These are phyloP conservation scores for Corvus cornix DNA, from an alignment of 2,113 vertebrate genomes.

Conservation along the genomic window DNA sequence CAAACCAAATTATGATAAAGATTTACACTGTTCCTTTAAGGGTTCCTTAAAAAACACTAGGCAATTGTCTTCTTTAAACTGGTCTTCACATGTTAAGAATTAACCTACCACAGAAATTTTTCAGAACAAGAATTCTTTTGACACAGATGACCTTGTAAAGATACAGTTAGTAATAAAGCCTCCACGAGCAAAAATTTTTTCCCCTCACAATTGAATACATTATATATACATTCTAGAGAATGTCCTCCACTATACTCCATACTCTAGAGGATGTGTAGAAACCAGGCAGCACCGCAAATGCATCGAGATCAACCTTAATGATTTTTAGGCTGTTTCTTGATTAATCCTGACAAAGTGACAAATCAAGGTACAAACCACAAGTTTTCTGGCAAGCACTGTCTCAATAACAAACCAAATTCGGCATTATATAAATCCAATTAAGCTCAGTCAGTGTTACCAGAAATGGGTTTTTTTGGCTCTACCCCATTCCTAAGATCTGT, in stretches of 20 bases:
- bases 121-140: not conserved
- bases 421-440: not conserved
- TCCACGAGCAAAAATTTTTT: not conserved
- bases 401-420: not conserved
- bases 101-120: not conserved
- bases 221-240: not conserved
- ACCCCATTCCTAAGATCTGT: not conserved
- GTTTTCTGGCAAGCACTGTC: not conserved
- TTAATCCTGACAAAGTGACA: not conserved
- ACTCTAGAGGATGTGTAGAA: not conserved
- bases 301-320: not conserved
- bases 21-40: not conserved
- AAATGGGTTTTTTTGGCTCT: not conserved
- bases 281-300: not conserved
- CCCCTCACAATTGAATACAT: not conserved
- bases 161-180: not conserved
- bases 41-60: not conserved
- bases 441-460: not conserved
- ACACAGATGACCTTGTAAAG: not conserved
- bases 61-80: not conserved
- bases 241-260: not conserved
- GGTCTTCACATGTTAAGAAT: not conserved
- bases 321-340: not conserved
- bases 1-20: not conserved
- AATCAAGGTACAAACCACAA: not conserved